Conservation (phyloP, 2,888 invertebrate genomes). For the Stenolophus ochropezus region DNA sequence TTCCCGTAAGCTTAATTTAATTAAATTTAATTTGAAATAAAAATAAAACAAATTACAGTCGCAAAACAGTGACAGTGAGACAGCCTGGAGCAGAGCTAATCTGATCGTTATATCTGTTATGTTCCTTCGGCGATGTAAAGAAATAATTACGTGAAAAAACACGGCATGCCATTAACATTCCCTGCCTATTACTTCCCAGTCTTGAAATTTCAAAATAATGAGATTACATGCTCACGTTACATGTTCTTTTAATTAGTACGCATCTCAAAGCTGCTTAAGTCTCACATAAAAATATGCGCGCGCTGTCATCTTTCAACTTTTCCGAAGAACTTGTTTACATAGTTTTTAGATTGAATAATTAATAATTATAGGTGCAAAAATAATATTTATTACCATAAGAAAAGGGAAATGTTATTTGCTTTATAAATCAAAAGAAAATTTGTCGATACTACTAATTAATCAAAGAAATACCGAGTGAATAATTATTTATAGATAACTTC, state of each 20-base stretch:
- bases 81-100: background rate
- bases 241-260: background rate
- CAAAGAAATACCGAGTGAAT: no score
- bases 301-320: background rate
- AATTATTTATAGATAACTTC: no score
- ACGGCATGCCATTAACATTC: background rate
- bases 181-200: background rate
- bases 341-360: background rate
- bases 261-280: background rate
- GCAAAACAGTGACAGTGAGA: background rate
- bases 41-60: background rate
- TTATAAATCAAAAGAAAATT: no score
- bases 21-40: background rate
- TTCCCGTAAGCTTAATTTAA: no score
- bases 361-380: background rate
- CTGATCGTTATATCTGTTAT: background rate
- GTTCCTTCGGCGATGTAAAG: background rate
- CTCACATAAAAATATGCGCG: background rate
- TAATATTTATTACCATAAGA: no score
- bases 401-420: background rate
- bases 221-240: background rate
- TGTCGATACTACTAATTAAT: no score
- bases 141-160: background rate
- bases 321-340: background rate
- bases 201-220: slow-evolving; percentile 3